Conservation (phyloP, 2,113 vertebrate species). For the Gymnobelideus leadbeateri region DNA sequence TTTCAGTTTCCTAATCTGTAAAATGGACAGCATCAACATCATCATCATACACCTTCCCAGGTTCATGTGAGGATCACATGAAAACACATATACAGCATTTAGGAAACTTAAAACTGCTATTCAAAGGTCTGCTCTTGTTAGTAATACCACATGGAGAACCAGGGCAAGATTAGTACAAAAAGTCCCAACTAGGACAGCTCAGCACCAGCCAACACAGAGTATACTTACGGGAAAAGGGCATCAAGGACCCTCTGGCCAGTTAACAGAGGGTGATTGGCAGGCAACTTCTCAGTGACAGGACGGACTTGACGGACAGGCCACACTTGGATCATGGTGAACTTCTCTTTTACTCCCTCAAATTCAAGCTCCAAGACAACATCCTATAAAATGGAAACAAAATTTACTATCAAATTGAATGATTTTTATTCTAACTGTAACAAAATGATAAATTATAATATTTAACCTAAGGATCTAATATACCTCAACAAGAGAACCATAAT, state of each 20-base stretch:
- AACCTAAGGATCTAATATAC: not conserved
- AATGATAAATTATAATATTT: not conserved
- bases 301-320: constrained; percentile 98
- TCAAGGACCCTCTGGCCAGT: constrained; percentile 97
- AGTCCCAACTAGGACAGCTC: not conserved
- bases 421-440: constrained; percentile 10
- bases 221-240: constrained; percentile 96
- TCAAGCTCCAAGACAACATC: constrained; percentile 98
- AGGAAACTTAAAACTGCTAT: constrained; percentile 30
- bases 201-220: not conserved
- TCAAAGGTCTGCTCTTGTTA: not conserved
- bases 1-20: constrained; percentile 15
- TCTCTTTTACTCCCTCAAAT: constrained; percentile 96
- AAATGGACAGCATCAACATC: not conserved
- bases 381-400: constrained; percentile 78
- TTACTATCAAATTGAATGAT: constrained; percentile 30
- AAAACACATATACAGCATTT: constrained; percentile 8
- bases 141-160: not conserved
- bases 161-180: constrained; percentile 19
- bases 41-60: not conserved
- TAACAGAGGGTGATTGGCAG: constrained; percentile 95
- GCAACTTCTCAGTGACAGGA: constrained; percentile 97
- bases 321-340: constrained; percentile 97
- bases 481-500: not conserved
- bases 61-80: not conserved